Conservation (phyloP, 2,113 vertebrate species). For the Xyrauchen texanus region DNA sequence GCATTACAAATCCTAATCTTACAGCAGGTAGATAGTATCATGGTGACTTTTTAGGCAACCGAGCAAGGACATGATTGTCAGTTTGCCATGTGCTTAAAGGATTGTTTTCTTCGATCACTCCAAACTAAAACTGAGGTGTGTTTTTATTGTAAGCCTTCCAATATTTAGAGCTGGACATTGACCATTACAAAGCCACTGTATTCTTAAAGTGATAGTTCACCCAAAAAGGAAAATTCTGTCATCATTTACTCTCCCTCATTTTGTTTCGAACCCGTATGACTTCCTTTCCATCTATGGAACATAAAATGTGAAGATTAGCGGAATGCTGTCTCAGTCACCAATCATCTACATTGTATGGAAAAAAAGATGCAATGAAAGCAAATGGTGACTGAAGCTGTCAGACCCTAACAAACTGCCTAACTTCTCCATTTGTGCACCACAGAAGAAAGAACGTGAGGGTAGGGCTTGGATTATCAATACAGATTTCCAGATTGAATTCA, state of each 20-base stretch:
- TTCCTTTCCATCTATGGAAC: no score
- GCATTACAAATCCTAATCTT: constrained; percentile 28
- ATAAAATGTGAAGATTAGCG: neutral
- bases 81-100: constrained; percentile 28
- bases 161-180: constrained; percentile 35
- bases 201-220: constrained; percentile 13
- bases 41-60: neutral
- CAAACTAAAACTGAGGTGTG: constrained; percentile 28
- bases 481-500: no score
- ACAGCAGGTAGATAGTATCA: constrained; percentile 4
- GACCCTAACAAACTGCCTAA: no score
- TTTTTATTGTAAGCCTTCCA: constrained; percentile 48
- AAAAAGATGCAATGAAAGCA: no score
- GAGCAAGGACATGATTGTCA: constrained; percentile 9
- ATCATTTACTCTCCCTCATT: no score
- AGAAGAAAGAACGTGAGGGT: no score
- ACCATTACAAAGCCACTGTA: constrained; percentile 6
- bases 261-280: no score
- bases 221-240: no score
- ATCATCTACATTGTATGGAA: no score
- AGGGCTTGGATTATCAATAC: no score
- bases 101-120: constrained; percentile 26
- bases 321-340: constrained; percentile 1
- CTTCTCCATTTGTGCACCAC: no score
- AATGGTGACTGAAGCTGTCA: no score